phyloP scores from a whole-genome alignment of 30 jellyfish, hydroid and myxozoan genomes.

The Cassiopea andromeda region DNA sequence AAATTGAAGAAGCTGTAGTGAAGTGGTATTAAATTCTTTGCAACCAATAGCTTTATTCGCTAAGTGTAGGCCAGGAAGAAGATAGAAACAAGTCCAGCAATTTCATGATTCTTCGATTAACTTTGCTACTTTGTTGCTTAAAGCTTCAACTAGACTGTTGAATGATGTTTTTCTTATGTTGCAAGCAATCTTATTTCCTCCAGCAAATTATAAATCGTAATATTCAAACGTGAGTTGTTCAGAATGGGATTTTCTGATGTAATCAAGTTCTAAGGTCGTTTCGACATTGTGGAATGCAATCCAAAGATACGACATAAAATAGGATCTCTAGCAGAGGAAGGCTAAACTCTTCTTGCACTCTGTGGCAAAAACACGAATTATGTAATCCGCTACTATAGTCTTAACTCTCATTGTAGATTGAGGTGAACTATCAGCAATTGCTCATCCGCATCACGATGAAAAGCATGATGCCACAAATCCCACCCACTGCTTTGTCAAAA shows the following conservation, averaged over 20 bases:
- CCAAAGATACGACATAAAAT: neutral
- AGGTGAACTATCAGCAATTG: slow-evolving; percentile 17
- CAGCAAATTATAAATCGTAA: neutral
- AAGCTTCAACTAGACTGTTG: too few species aligned
- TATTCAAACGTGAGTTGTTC: neutral
- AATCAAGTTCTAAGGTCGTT: neutral
- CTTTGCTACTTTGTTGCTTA: too few species aligned
- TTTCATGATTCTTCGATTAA: too few species aligned
- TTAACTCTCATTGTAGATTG: slow-evolving; percentile 16
- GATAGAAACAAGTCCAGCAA: too few species aligned
- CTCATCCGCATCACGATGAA: slow-evolving; percentile 44
- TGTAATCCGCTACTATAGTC: slow-evolving; percentile 48
- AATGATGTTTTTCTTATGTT: too few species aligned
- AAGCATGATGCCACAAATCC: slow-evolving; percentile 53
- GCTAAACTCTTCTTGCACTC: slow-evolving; percentile 1
- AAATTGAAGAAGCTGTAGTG: too few species aligned
- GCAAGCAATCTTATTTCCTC: neutral
- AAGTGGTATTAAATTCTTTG: too few species aligned
- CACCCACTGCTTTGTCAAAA: slow-evolving; percentile 7
- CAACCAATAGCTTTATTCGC: too few species aligned
- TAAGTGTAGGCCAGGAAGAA: too few species aligned
- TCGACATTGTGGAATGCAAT: neutral
- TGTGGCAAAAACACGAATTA: slow-evolving; percentile 16
- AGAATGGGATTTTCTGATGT: too few species aligned
- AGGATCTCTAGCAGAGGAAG: slow-evolving; percentile 49